These are phyloP conservation scores for Atherinosoma microstoma DNA, from an alignment of 2,797 vertebrate genomes.

Conservation along the genomic window DNA sequence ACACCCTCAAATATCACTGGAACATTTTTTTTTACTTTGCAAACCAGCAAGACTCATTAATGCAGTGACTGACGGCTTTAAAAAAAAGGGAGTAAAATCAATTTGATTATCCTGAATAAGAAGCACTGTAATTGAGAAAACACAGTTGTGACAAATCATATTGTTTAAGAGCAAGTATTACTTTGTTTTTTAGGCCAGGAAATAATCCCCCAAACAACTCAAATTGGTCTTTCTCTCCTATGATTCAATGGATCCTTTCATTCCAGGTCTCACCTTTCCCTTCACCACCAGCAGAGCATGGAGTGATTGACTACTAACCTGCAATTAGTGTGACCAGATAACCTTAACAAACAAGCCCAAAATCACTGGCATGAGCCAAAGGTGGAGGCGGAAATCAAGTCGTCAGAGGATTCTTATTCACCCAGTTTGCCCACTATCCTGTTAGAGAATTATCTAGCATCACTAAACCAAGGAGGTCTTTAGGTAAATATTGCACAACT, in stretches of 20 bases:
- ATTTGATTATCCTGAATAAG: slow-evolving; percentile 9
- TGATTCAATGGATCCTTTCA: slow-evolving; percentile 65
- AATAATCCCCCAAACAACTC: slow-evolving; percentile 21
- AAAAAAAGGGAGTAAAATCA: slow-evolving; percentile 21
- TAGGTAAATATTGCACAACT: too few species aligned
- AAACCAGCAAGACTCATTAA: slow-evolving; percentile 61
- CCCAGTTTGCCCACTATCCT: neutral
- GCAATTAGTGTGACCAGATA: slow-evolving; percentile 76
- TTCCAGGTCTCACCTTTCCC: slow-evolving; percentile 44
- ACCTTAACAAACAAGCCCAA: slow-evolving; percentile 69
- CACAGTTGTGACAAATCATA: neutral
- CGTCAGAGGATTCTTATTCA: slow-evolving; percentile 15
- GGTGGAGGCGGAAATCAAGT: slow-evolving; percentile 17
- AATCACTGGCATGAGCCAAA: slow-evolving; percentile 66
- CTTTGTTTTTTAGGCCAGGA: neutral
- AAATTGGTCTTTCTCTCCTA: slow-evolving; percentile 26
- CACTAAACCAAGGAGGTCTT: neutral
- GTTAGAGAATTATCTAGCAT: neutral
- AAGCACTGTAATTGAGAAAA: neutral
- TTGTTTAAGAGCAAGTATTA: slow-evolving; percentile 12
- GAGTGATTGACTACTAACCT: slow-evolving; percentile 73
- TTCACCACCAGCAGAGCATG: slow-evolving; percentile 41
- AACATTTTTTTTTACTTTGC: slow-evolving; percentile 48
- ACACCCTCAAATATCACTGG: slow-evolving; percentile 69
- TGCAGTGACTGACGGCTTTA: slow-evolving; percentile 46